These are phyloP conservation scores for Kryptolebias ocellatus DNA, from an alignment of 2,797 vertebrate species.

Conservation along the genomic window DNA sequence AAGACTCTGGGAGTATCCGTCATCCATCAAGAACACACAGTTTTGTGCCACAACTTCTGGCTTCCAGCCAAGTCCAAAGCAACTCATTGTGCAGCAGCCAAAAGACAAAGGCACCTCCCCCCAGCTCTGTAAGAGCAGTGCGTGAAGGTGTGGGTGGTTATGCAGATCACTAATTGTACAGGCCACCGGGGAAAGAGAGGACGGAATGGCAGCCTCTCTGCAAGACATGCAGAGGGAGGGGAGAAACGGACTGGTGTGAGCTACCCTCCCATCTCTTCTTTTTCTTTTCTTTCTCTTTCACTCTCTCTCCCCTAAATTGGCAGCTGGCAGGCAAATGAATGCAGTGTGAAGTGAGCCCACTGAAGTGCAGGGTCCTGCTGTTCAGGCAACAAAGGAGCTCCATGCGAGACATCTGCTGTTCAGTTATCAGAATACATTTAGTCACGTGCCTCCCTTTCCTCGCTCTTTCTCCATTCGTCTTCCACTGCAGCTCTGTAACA, in stretches of 20 bases:
- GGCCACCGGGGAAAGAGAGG: conserved; percentile 73
- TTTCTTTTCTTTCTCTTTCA: conserved; percentile 65
- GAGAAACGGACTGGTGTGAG: conserved; percentile 75
- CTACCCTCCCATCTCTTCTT: conserved; percentile 57
- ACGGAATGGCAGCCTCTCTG: conserved; percentile 74
- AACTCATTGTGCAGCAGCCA: conserved; percentile 73
- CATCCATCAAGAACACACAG: conserved; percentile 64
- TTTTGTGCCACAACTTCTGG: conserved; percentile 65
- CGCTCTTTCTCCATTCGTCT: conserved; percentile 68
- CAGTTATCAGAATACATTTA: conserved; percentile 92
- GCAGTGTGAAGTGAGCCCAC: conserved; percentile 90
- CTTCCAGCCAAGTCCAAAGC: conserved; percentile 67
- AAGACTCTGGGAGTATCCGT: conserved; percentile 59
- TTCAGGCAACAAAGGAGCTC: conserved; percentile 90
- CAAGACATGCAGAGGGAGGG: conserved; percentile 74
- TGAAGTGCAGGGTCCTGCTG: conserved; percentile 92
- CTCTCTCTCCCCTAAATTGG: conserved; percentile 85
- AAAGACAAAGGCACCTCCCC: conserved; percentile 76
- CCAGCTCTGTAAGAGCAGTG: conserved; percentile 52
- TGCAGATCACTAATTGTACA: conserved; percentile 80
- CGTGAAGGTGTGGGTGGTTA: conserved; percentile 78
- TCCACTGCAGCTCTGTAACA: conserved; percentile 60
- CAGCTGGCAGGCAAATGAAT: conserved; percentile 95
- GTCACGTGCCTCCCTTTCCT: conserved; percentile 82
- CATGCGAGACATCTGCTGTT: conserved; percentile 94